These are phyloP conservation scores for Lapara coniferarum DNA, from an alignment of 2,888 invertebrate genomes.

Conservation along the genomic window DNA sequence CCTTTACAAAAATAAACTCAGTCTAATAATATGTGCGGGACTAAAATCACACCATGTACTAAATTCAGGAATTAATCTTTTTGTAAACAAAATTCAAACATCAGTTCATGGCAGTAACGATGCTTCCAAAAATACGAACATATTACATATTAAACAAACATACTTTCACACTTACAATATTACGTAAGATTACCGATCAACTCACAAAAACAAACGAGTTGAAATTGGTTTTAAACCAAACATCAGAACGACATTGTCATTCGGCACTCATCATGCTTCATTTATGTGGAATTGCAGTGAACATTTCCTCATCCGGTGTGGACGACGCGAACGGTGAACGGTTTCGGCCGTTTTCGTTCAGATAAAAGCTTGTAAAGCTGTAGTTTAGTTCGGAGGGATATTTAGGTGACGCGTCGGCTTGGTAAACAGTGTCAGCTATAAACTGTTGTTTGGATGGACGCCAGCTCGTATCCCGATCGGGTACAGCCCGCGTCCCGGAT, in stretches of 20 bases:
- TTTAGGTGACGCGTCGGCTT: slow-evolving; percentile 53
- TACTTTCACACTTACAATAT: no score
- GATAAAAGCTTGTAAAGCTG: slow-evolving; percentile 52
- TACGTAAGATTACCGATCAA: no score
- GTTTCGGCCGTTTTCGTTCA: slow-evolving; percentile 34
- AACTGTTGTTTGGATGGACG: slow-evolving; percentile 66
- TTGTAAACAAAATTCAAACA: no score
- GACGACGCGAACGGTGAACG: slow-evolving; percentile 33
- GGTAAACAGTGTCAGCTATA: slow-evolving; percentile 64
- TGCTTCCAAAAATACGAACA: no score
- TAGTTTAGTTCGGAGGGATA: slow-evolving; percentile 47
- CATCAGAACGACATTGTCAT: slow-evolving; percentile 29
- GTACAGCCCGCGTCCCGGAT: slow-evolving; percentile 43
- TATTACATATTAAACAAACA: no score
- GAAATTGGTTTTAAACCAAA: slow-evolving; percentile 15
- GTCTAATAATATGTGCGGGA: no score
- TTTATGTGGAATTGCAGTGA: slow-evolving; percentile 50
- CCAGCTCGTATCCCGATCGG: slow-evolving; percentile 54
- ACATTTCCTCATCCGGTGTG: slow-evolving; percentile 57
- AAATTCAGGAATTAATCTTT: no score
- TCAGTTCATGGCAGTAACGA: no score
- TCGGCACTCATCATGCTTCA: slow-evolving; percentile 38
- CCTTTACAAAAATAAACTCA: not conserved
- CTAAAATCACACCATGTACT: no score
- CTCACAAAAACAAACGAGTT: not conserved